Conservation (phyloP, 2,797 vertebrate species). For the Gymnocypris eckloni region DNA sequence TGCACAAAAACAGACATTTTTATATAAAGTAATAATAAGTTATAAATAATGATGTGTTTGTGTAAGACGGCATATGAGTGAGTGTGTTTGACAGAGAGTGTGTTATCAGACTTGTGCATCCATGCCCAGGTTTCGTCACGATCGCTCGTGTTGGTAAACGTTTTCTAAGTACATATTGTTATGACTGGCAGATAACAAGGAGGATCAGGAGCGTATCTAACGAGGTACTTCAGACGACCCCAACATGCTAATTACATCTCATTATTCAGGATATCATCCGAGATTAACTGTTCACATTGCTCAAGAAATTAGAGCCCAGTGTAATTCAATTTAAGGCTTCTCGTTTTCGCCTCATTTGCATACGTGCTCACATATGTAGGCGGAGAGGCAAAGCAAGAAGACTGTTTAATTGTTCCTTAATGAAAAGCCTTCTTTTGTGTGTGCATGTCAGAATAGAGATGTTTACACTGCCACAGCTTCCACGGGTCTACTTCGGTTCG, state of each 20-base stretch:
- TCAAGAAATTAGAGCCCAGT: constrained; percentile 59
- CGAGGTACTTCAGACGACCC: constrained; percentile 55
- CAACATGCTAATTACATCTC: constrained; percentile 60
- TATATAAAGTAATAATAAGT: neutral
- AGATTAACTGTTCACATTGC: constrained; percentile 61
- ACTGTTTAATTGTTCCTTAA: constrained; percentile 60
- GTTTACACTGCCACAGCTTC: constrained; percentile 23
- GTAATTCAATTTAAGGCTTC: constrained; percentile 59
- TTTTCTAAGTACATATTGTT: constrained; percentile 42
- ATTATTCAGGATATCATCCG: constrained; percentile 55
- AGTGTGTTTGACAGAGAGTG: neutral
- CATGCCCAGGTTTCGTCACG: neutral
- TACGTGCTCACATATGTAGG: constrained; percentile 47
- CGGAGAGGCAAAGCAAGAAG: constrained; percentile 51
- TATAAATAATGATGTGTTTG: neutral
- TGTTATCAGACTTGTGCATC: constrained; percentile 51
- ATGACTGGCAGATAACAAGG: constrained; percentile 48
- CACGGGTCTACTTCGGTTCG: neutral
- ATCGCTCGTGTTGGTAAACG: constrained; percentile 32
- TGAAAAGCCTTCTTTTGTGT: constrained; percentile 42
- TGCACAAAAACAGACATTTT: neutral
- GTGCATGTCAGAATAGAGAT: constrained; percentile 39
- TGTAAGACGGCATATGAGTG: neutral
- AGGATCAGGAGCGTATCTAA: constrained; percentile 51
- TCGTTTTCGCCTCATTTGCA: constrained; percentile 40